Conservation (phyloP, 2,888 invertebrate species). For the Eudasyphora cyanicolor region DNA sequence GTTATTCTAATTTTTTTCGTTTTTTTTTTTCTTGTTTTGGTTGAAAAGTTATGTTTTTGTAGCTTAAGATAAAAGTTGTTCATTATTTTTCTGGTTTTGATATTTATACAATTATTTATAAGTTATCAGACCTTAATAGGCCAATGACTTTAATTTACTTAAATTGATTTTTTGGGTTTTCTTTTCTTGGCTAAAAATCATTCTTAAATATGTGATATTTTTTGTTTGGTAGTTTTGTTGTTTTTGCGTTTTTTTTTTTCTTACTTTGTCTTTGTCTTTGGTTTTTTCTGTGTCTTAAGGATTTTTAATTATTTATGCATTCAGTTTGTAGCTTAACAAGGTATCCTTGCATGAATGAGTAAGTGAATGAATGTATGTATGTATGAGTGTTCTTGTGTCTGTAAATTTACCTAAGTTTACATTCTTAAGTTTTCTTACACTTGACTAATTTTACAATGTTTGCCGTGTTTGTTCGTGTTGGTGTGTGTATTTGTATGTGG, state of each 20-base stretch:
- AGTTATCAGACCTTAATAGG: neutral
- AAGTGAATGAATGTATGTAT: neutral
- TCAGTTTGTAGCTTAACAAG: neutral
- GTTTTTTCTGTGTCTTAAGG: neutral
- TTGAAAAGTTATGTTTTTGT: constrained; percentile 27
- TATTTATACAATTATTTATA: constrained; percentile 40
- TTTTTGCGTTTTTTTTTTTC: constrained; percentile 13
- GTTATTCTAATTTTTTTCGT: constrained; percentile 44
- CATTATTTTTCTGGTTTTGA: neutral
- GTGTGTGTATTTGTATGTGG: constrained; percentile 20
- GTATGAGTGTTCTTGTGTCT: neutral
- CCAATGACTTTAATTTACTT: constrained; percentile 37
- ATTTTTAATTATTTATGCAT: constrained; percentile 20
- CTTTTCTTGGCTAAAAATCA: constrained; percentile 51
- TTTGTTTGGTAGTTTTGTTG: neutral
- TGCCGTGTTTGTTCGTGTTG: neutral
- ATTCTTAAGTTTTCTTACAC: constrained; percentile 41
- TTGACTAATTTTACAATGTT: constrained; percentile 57
- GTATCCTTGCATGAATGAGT: neutral
- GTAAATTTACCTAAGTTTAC: constrained; percentile 30
- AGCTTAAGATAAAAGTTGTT: constrained; percentile 47
- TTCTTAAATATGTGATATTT: constrained; percentile 48
- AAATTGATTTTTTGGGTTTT: constrained; percentile 45
- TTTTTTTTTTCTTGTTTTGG: neutral
- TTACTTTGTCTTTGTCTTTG: constrained; percentile 12